phyloP scores from a whole-genome alignment of 2,888 invertebrate genomes.

The Dynastes hyllus region DNA sequence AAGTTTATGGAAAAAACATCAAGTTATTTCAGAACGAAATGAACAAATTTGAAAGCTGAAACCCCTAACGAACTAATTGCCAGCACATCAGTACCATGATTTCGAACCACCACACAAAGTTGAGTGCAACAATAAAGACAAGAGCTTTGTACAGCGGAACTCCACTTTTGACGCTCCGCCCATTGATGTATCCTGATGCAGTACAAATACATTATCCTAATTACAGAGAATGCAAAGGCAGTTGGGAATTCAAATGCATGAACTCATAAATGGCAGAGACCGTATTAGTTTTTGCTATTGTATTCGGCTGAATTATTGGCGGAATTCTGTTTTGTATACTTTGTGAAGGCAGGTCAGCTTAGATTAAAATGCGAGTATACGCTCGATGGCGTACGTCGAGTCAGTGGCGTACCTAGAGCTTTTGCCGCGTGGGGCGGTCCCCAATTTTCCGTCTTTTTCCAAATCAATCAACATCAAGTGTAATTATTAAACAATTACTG shows the following conservation, averaged over 20 bases:
- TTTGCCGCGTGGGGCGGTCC: too few relatives aligned
- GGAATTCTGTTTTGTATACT: not conserved
- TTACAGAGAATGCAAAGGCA: constrained; percentile 38
- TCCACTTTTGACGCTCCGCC: constrained; percentile 21
- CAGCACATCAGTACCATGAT: not conserved
- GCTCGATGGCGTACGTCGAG: too few relatives aligned
- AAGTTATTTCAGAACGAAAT: not conserved
- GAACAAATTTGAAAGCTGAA: not conserved
- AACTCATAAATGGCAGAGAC: not conserved
- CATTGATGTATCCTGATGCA: constrained; percentile 40
- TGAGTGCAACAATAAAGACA: constrained; percentile 24
- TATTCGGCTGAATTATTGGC: constrained; percentile 8
- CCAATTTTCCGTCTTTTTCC: too few relatives aligned
- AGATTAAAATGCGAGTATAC: not conserved
- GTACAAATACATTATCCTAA: constrained; percentile 50
- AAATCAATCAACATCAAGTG: too few relatives aligned
- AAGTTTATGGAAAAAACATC: not conserved
- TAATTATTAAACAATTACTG: too few relatives aligned
- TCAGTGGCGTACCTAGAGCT: too few relatives aligned
- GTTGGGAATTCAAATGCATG: constrained; percentile 18
- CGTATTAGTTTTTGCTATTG: constrained; percentile 11
- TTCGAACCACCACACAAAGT: constrained; percentile 11
- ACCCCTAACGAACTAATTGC: constrained; percentile 8
- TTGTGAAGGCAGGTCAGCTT: not conserved
- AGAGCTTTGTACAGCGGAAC: constrained; percentile 10